Conservation (phyloP, 2,113 vertebrate genomes). For the Ivindomyrus marchei region DNA sequence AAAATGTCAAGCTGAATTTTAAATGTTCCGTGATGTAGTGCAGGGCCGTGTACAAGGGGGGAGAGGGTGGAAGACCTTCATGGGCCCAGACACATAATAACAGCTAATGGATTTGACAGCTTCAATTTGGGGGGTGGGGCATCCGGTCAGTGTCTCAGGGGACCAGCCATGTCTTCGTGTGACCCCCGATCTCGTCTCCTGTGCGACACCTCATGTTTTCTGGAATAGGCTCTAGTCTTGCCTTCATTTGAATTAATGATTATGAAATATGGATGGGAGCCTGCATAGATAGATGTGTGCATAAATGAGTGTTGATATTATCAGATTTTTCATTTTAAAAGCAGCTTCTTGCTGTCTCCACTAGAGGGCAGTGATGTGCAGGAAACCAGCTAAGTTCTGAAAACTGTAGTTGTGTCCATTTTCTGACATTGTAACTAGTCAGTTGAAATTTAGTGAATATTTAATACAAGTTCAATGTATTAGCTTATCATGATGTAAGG, state of each 20-base stretch:
- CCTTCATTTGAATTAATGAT: not conserved
- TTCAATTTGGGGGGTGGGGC: not conserved
- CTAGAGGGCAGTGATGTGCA: constrained; percentile 47
- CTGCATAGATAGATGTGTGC: not conserved
- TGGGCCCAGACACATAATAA: not conserved
- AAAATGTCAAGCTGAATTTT: not conserved
- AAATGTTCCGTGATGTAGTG: not conserved
- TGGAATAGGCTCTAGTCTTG: not conserved
- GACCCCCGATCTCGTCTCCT: not conserved
- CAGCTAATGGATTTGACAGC: not conserved
- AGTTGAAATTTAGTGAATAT: not conserved
- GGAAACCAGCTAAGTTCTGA: not conserved
- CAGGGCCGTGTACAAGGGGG: not conserved
- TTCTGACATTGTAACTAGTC: not conserved
- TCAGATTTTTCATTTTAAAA: constrained; percentile 7
- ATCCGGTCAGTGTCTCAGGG: not conserved
- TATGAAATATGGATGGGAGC: not conserved
- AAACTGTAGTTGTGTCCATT: not conserved
- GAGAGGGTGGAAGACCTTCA: not conserved
- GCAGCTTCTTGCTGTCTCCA: constrained; percentile 27
- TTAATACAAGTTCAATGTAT: not conserved
- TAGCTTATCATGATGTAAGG: not conserved
- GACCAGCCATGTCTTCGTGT: not conserved
- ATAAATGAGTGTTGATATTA: not conserved
- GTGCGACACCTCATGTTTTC: not conserved